phyloP scores from a whole-genome alignment of 2,797 vertebrate species.

The Huso huso region DNA sequence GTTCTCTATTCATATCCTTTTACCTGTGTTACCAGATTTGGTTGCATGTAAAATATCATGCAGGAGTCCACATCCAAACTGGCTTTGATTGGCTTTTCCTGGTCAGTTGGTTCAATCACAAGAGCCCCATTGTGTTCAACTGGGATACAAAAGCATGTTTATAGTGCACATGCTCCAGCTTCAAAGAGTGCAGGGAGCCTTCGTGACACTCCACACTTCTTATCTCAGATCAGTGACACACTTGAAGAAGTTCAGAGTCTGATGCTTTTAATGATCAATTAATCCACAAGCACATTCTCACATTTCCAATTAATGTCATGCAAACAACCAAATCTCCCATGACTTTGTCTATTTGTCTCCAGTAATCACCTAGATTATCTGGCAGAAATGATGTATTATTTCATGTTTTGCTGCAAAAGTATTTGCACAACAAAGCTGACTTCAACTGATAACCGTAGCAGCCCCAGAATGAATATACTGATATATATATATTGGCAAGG shows the following conservation, averaged over 20 bases:
- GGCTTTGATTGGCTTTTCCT: neutral
- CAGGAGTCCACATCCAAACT: neutral
- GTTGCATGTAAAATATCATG: neutral
- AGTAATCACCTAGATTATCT: constrained; percentile 24
- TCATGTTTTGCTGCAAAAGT: constrained; percentile 17
- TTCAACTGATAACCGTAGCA: constrained; percentile 13
- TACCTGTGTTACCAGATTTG: no score
- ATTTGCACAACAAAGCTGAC: constrained; percentile 21
- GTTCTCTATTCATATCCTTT: no score
- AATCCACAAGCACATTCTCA: constrained; percentile 19
- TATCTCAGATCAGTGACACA: constrained; percentile 2
- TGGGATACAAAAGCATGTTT: neutral
- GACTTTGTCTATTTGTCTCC: constrained; percentile 24
- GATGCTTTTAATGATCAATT: constrained; percentile 22
- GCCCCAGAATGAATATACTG: constrained; percentile 14
- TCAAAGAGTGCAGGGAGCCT: neutral
- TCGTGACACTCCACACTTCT: constrained; percentile 1
- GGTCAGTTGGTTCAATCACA: neutral
- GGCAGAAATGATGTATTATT: constrained; percentile 20
- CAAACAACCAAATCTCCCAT: constrained; percentile 19
- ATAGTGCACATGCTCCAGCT: neutral
- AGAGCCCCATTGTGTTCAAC: neutral
- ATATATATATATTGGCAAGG: constrained; percentile 12
- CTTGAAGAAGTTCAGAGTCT: constrained; percentile 5
- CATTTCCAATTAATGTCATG: constrained; percentile 22